phyloP scores from a whole-genome alignment of 2,113 vertebrate genomes.

The Catharus bicknelli region DNA sequence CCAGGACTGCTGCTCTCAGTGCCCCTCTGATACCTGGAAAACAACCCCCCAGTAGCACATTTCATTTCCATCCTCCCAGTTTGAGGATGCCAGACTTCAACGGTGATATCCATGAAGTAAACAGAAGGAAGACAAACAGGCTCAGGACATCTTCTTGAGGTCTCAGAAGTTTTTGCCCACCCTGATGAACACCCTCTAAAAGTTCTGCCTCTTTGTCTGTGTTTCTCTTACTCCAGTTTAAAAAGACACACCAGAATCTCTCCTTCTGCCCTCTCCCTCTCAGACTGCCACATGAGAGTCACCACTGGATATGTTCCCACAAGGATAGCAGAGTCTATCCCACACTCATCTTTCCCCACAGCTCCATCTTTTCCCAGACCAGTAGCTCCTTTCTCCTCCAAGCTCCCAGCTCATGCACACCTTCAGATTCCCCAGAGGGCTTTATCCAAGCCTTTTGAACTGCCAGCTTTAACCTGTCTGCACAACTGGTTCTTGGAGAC shows the following conservation, averaged over 20 bases:
- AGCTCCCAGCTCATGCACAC: neutral
- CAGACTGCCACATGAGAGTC: neutral
- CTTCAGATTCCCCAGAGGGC: neutral
- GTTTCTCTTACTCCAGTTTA: neutral
- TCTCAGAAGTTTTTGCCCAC: neutral
- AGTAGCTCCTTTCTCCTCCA: neutral
- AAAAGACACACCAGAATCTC: neutral
- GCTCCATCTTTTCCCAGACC: neutral
- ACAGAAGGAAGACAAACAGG: neutral
- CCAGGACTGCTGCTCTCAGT: neutral
- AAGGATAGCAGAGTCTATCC: neutral
- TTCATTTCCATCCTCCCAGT: neutral
- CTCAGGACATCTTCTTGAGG: neutral
- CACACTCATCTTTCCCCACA: neutral
- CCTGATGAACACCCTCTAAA: neutral
- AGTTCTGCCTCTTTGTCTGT: neutral
- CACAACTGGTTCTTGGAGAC: neutral
- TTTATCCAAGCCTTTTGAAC: neutral
- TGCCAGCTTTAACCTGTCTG: neutral
- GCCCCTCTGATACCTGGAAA: neutral
- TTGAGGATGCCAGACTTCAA: neutral
- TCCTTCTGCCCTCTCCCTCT: neutral
- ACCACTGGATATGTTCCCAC: neutral
- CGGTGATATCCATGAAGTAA: neutral
- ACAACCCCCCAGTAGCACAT: neutral